These are phyloP conservation scores for Macrosteles quadrilineatus DNA, from an alignment of 1,140 invertebrate species.

Conservation along the genomic window DNA sequence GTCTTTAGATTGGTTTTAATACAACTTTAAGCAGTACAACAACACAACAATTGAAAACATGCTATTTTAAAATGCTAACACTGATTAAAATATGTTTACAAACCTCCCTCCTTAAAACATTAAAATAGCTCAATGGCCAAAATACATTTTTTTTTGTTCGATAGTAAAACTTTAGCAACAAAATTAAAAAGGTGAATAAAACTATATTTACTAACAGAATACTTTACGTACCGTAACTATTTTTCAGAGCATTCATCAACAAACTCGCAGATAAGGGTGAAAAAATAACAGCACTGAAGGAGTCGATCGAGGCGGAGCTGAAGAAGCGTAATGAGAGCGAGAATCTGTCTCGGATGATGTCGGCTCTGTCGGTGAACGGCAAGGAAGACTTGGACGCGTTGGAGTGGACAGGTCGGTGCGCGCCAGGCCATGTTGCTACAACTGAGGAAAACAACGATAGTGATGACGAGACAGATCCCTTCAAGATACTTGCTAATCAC, in stretches of 20 bases:
- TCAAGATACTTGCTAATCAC: constrained; percentile 64
- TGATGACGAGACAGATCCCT: constrained; percentile 62
- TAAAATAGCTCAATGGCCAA: too few species aligned
- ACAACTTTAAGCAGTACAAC: too few species aligned
- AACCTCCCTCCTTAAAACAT: too few species aligned
- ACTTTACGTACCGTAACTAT: too few species aligned
- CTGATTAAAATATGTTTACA: too few species aligned
- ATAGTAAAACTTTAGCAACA: too few species aligned
- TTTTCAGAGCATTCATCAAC: constrained; percentile 50
- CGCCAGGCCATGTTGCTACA: constrained; percentile 42
- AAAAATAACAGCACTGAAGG: constrained; percentile 59
- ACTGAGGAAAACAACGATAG: constrained; percentile 63
- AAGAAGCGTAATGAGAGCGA: constrained; percentile 59
- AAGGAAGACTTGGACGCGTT: constrained; percentile 60
- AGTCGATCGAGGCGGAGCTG: constrained; percentile 59
- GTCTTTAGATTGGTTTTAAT: too few species aligned
- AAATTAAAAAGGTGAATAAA: too few species aligned
- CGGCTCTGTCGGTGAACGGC: constrained; percentile 61
- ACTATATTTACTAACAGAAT: too few species aligned
- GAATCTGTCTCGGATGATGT: constrained; percentile 58
- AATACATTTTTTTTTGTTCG: too few species aligned
- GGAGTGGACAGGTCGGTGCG: constrained; percentile 65
- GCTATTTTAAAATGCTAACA: too few species aligned
- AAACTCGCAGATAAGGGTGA: constrained; percentile 68
- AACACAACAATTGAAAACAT: too few species aligned